phyloP scores from a whole-genome alignment of 2,113 vertebrate species.

The Cricetomys ansorgei region DNA sequence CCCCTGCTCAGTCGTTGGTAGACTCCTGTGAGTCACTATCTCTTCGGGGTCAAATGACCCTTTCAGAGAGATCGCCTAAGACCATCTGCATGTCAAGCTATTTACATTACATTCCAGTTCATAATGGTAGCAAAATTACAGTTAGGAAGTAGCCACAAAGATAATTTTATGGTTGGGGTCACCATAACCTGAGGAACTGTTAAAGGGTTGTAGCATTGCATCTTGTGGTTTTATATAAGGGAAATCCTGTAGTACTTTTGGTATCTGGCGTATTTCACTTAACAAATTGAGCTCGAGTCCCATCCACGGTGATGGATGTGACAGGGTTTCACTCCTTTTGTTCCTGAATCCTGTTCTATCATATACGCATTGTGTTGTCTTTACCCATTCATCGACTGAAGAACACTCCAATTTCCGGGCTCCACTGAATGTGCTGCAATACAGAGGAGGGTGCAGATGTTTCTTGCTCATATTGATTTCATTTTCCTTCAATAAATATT shows the following conservation, averaged over 20 bases:
- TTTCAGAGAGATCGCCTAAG: too few relatives aligned
- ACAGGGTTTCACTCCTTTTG: background rate
- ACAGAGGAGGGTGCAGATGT: background rate
- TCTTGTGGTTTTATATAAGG: background rate
- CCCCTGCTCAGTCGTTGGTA: background rate
- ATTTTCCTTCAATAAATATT: background rate
- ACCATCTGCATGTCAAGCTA: too few relatives aligned
- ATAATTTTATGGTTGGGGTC: too few relatives aligned
- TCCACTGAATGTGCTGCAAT: background rate
- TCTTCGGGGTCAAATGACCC: too few relatives aligned
- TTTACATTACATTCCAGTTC: too few relatives aligned
- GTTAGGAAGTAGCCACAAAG: too few relatives aligned
- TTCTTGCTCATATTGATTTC: background rate
- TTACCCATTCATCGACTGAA: background rate
- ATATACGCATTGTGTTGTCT: background rate
- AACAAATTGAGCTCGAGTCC: background rate
- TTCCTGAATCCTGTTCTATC: background rate
- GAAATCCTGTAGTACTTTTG: background rate
- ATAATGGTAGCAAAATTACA: too few relatives aligned
- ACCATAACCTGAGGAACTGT: too few relatives aligned
- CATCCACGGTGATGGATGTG: too few relatives aligned
- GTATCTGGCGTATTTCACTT: background rate
- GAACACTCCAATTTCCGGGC: background rate
- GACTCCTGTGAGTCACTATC: too few relatives aligned
- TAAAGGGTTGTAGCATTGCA: background rate